Base-by-base conservation (phyloP, 2,113 vertebrate genomes). In the Perca schrenkii region DNA sequence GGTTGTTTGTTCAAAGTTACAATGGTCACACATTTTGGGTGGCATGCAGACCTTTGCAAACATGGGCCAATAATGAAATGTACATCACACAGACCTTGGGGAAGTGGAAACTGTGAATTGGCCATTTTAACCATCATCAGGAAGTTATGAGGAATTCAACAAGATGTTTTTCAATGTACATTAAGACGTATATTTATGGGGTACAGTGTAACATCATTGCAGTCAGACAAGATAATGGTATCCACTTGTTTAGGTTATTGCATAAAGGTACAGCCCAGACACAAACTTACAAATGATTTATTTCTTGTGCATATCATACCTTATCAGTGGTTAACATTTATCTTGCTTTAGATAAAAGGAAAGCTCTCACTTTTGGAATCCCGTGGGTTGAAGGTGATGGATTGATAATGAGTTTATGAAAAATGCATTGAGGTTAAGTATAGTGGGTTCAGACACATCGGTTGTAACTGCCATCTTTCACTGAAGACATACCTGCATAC, bases 361-460 rank as follows among this genome's bases (percentile, higher is more conserved):
- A 69, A 68, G 15, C 4, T 40, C n/a, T 71, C 31, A 67, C 82
- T 85, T 86, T 49, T 43, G 61, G 34, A 77, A 68, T 82, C 50
- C 56, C 0, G 2, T 12, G 72, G 54, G 71, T 22, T 54, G 74
- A 3, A 66, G 17, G 60, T 11, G 81, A 89, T 87, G 47, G 47
- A 89, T 69, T 74, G 66, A 74, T 79, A 80, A 85, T 84, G 69
- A 86, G 71, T 79, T 66, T 64, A 81, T 84, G 76, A 80, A 85
- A 86, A 81, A 81, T 89, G 21, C 52, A 86, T 80, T n/a, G 47
- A 78, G 83, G 58, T 75, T 70, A 79, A 86, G 52, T 68, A 78
- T 34, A 72, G 67, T 76, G 58, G 75, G 77, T 79, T 66, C 53
- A 53, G 54, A 73, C 47, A 50, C 25, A 58, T 71, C 10, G 60